Base-by-base conservation (phyloP, 2,888 invertebrate genomes). In the Penaeus monodon region DNA sequence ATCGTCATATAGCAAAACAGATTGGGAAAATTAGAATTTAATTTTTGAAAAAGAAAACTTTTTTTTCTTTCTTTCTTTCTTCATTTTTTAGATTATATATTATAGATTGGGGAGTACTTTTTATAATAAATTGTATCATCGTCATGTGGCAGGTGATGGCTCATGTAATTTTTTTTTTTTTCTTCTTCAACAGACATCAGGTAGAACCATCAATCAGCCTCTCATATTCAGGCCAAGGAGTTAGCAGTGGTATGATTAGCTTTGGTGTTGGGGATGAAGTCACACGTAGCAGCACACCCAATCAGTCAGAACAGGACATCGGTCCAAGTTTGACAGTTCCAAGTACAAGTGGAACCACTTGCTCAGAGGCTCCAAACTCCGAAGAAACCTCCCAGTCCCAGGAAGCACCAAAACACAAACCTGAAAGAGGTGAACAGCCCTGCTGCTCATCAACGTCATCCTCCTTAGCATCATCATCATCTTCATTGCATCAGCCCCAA, bases 131-230 rank as follows among this genome's bases (percentile, higher is more conserved):
- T 14, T 7, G 22, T 74, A 74, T 33, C 24, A 44, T 44, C 24
- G 12, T 77, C 77, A 38, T 44, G 38, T 77, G 38, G 20, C 29
- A 57, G 17, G 14, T n/a, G 14, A 44, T 66, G 24, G 12, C 64
- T 14, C 38, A 70, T 27, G 70, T 80, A 38, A 66, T 64, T 80
- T 1, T 14, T 65, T 65, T 10, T n/a, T n/a, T 14, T 29, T 38
- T 65, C 33, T 80, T 73, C 20, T 70, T 8, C 38, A 74, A 33
- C 77, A 88, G 88, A 77, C 88, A 88, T 68, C 86, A 86, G 70
- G 86, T 88, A 63, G 86, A 86, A 64, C 88, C 88, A 17, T 84
- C 86, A 33, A 86, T 88, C 22, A 81, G 77, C 73, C 77, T 88
- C 33, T 88, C 88, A 1, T 88, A 88, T 38, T 88, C 88, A 29